phyloP scores from a whole-genome alignment of 2,888 invertebrate species.

The Allolobophora icterica region DNA sequence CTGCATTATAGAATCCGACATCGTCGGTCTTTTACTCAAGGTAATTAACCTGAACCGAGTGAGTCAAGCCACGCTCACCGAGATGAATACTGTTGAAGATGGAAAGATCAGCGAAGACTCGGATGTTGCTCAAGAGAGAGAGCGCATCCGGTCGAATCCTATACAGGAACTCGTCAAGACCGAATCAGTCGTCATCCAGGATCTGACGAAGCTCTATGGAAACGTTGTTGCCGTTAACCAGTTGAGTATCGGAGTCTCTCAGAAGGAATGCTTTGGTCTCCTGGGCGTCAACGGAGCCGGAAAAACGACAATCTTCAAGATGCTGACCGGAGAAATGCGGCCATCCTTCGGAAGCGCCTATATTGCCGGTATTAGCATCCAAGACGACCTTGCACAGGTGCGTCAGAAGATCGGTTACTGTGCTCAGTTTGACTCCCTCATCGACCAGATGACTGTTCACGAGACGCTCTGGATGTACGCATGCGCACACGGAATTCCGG shows the following conservation, averaged over 20 bases:
- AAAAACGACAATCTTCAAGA: slow-evolving; percentile 75
- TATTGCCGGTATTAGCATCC: too few species aligned
- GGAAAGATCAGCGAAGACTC: too few species aligned
- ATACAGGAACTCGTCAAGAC: too few species aligned
- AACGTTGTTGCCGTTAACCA: slow-evolving; percentile 55
- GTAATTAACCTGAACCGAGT: too few species aligned
- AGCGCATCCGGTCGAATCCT: too few species aligned
- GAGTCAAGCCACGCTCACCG: too few species aligned
- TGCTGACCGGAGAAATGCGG: slow-evolving; percentile 71
- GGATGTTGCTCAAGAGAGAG: too few species aligned
- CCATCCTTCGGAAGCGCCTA: slow-evolving; percentile 69
- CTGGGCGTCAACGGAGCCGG: slow-evolving; percentile 73
- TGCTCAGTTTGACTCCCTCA: slow-evolving; percentile 47
- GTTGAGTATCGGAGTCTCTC: slow-evolving; percentile 60
- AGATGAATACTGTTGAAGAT: too few species aligned
- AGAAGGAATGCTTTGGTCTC: slow-evolving; percentile 80
- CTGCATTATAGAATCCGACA: slow-evolving; percentile 71
- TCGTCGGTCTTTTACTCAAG: too few species aligned
- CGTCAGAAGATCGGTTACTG: too few species aligned
- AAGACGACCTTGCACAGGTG: not conserved
- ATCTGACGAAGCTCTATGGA: too few species aligned
- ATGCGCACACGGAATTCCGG: slow-evolving; percentile 24
- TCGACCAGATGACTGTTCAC: slow-evolving; percentile 49
- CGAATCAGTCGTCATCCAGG: too few species aligned
- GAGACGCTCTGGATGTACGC: slow-evolving; percentile 50